Base-by-base conservation (phyloP, 2,888 invertebrate genomes). In the Drosophila macrospina region DNA sequence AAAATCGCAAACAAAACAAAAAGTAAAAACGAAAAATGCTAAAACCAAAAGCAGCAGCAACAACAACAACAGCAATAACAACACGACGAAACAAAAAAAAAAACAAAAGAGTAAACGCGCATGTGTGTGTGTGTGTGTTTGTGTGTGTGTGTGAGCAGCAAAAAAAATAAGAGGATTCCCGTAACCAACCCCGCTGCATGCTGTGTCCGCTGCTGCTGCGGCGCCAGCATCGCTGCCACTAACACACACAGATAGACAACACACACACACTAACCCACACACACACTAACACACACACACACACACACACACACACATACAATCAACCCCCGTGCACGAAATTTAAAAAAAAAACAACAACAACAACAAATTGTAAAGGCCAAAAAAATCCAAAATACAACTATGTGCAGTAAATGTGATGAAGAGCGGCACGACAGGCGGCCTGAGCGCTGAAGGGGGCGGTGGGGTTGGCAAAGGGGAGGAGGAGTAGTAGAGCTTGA, bases 1-100 rank as follows among this genome's bases (percentile, higher is more conserved):
- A 82, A 85, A 82, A 79, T 78, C 84, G 80, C 85, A 82, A 82
- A 79, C 86, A 88, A 76, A 86, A 82, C 68, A 88, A 72, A 78
- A 82, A 44, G 60, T 41, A 69, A 73, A 73, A 84, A 70, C 73
- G 70, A 83, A 87, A 84, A 85, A 82, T 78, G 74, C 63, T 80
- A 70, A 82, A 84, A 80, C 73, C 83, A 78, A 87, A 81, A 85
- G 74, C 77, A 76, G 62, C 61, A 51, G 20, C 41, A 64, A 20
- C 45, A 63, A 32, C 60, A 67, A 41, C 51, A 37, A 16, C 20
- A 59, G 41, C 41, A 55, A 51, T 37, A 41, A 50, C 55, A 65
- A 74, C 52, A 68, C 20, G 20, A 20, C 20, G 20, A 20, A 20
- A 20, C 20, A 20, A 20, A 20, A 20, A 20, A 20, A 20, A 20